These are phyloP conservation scores for Dioctria linearis DNA, from an alignment of 2,888 invertebrate species.

Conservation along the genomic window DNA sequence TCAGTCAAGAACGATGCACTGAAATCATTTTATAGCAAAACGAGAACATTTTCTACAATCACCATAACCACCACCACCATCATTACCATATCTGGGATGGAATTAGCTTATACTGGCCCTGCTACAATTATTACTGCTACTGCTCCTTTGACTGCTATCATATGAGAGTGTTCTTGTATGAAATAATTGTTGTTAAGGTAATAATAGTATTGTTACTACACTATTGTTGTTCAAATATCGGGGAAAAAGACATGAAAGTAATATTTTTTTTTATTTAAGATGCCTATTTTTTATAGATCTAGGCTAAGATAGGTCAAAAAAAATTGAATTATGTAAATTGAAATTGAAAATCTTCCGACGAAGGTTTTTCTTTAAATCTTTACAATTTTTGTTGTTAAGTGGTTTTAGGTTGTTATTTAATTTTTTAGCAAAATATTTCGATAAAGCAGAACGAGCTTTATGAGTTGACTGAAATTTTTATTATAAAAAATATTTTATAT, in stretches of 20 bases:
- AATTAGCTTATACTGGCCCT: neutral
- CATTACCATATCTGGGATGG: neutral
- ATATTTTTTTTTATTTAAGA: conserved; percentile 30
- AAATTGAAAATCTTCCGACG: conserved; percentile 36
- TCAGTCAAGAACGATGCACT: conserved; percentile 65
- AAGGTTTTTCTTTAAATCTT: conserved; percentile 11
- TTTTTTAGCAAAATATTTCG: neutral
- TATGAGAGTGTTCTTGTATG: conserved; percentile 28
- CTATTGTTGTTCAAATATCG: conserved; percentile 44
- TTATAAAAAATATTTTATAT: neutral
- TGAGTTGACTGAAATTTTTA: conserved; percentile 6
- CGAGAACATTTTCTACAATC: neutral
- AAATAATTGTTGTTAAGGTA: conserved; percentile 34
- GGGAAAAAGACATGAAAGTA: conserved; percentile 28
- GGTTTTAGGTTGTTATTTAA: conserved; percentile 30
- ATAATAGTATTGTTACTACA: conserved; percentile 45
- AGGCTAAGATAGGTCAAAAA: conserved; percentile 12
- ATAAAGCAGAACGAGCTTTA: neutral
- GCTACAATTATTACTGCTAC: conserved; percentile 29
- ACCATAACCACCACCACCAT: no score
- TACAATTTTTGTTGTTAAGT: conserved; percentile 29
- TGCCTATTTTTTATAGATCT: conserved; percentile 4
- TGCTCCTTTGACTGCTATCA: conserved; percentile 36
- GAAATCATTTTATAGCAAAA: conserved; percentile 69
- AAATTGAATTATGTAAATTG: conserved; percentile 5